phyloP scores from a whole-genome alignment of 2,113 vertebrate genomes.

The Bostrychus sinensis region DNA sequence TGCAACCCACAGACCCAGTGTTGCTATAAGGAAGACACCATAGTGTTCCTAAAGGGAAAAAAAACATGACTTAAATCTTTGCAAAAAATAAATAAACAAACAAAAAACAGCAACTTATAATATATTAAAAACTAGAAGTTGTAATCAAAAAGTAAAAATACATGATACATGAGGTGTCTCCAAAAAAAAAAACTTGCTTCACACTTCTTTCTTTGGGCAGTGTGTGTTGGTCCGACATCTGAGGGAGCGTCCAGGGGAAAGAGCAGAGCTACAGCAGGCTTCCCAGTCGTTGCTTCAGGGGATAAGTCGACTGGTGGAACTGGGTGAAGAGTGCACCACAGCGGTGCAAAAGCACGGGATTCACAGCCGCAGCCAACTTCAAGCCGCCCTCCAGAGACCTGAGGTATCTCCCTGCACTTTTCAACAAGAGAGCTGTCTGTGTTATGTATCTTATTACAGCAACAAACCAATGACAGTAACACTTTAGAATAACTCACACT shows the following conservation, averaged over 20 bases:
- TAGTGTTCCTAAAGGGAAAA: too few species aligned
- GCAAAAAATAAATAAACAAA: background rate
- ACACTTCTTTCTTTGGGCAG: slow-evolving; percentile 58
- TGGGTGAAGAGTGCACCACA: slow-evolving; percentile 75
- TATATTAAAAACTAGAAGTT: background rate
- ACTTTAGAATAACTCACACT: too few species aligned
- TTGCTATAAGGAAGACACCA: too few species aligned
- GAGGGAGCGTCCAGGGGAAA: slow-evolving; percentile 42
- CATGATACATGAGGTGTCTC: slow-evolving; percentile 8
- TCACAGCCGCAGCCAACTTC: slow-evolving; percentile 78
- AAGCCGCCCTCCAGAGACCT: slow-evolving; percentile 77
- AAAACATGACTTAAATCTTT: background rate
- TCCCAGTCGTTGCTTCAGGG: slow-evolving; percentile 79
- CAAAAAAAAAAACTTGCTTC: slow-evolving; percentile 20
- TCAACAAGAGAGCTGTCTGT: slow-evolving; percentile 22
- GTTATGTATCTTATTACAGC: slow-evolving; percentile 22
- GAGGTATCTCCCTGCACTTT: slow-evolving; percentile 77
- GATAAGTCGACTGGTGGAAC: slow-evolving; percentile 76
- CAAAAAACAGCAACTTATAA: background rate
- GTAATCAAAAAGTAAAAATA: slow-evolving; percentile 1
- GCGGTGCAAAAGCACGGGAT: slow-evolving; percentile 57
- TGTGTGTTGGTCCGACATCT: slow-evolving; percentile 71
- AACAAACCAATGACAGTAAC: too few species aligned
- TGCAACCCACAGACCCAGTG: too few species aligned
- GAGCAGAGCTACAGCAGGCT: slow-evolving; percentile 70